Evolutionary conservation across 2,797 vertebrate species (phyloP), one percentile per base, ranked within the genome.

Genomic region (Cryptoprocta ferox): DNA sequence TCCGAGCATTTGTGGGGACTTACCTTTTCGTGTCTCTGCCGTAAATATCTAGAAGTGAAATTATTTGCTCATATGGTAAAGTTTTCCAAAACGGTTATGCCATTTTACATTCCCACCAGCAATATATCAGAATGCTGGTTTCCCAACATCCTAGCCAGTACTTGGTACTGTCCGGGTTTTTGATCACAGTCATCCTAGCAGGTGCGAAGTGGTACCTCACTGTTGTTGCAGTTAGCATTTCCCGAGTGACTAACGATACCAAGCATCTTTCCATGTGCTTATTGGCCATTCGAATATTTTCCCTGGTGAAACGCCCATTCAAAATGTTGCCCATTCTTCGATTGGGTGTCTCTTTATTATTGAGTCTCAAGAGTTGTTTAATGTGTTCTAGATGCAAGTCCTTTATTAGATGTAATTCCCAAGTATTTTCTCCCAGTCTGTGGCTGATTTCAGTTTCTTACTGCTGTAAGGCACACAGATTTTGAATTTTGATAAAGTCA

Each of bases 331-430:
- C 10, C 59, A 24, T 61, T 61, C 80, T 94, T 86, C 48, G 16
- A 7, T 4, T 71, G 88, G 14, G 11, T 80, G 5, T 73, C 56
- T 66, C 79, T 92, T 97, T 56, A 94, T 92, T 83, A 94, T 91
- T 59, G 28, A 80, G 68, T 80, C n/a, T 26, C 45, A 92, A 61
- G 59, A 87, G 11, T 56, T 59, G 63, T 89, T 81, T 91, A 89
- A 89, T 37, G 39, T 65, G 79, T 79, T 86, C 45, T 70, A 12
- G 42, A 28, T 89, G 14, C 2, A 71, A 85, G 11, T 50, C 42
- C 16, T 65, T 92, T 91, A 78, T 76, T 39, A 94, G 37, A 66
- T 48, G 76, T 39, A 11, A 39, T 71, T 90, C 91, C 6, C 63
- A 89, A 78, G 68, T 89, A 84, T 78, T 83, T 76, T 84, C 26